Percentiles rank a stretch among this genome's conserved stretches.
These are phyloP conservation scores for Lota lota DNA, from an alignment of 2,113 vertebrate genomes.

Conservation along the genomic window DNA sequence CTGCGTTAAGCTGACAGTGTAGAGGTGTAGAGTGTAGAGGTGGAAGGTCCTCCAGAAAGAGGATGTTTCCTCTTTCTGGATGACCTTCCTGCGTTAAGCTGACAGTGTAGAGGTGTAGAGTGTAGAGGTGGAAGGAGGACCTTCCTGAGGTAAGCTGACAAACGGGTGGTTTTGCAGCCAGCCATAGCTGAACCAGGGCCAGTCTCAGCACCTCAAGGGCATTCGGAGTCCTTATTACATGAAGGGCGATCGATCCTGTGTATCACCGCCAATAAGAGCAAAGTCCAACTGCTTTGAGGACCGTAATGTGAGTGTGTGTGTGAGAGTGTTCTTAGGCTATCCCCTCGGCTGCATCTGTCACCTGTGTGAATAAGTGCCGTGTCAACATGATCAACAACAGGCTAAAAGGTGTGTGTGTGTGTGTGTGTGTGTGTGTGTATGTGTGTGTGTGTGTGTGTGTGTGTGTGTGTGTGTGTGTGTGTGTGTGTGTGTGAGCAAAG, in stretches of 20 bases:
- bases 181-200: too few species aligned
- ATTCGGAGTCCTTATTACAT: neutral
- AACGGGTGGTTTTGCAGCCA: too few species aligned
- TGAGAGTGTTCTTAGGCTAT: neutral
- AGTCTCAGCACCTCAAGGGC: too few species aligned
- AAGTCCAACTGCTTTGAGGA: neutral
- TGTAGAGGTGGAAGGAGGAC: too few species aligned
- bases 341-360: neutral
- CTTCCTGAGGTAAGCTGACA: too few species aligned
- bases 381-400: neutral
- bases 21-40: too few species aligned
- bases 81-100: too few species aligned
- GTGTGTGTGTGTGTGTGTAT: conserved; percentile 6
- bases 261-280: neutral
- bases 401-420: neutral
- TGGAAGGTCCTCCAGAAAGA: too few species aligned
- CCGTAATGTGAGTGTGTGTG: neutral
- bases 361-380: neutral
- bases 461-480: neutral
- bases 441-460: neutral
- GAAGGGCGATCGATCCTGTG: neutral
- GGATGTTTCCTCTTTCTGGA: too few species aligned
- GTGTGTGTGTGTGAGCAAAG: too few species aligned
- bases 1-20: too few species aligned
- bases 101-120: too few species aligned